Evolutionary conservation across 1,140 invertebrate genomes (phyloP).

Genomic region (Drosophila subpulchrella): DNA sequence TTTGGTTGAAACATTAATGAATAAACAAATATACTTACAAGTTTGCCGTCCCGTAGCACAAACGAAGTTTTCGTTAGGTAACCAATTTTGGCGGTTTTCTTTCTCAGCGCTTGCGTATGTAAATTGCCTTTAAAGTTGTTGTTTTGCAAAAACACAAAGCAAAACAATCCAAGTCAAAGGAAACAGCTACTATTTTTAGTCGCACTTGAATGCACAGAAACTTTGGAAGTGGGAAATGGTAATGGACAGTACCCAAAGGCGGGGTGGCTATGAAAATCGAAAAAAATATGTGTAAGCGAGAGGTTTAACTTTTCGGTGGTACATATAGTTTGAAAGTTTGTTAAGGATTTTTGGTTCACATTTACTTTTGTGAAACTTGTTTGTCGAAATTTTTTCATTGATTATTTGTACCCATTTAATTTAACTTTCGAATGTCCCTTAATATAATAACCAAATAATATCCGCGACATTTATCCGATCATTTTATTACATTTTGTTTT

Average conservation of each 20-base stretch:
- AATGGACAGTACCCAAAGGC: background rate
- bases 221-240: background rate
- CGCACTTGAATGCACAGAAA: slow-evolving; percentile 55
- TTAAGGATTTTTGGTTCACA: background rate
- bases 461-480: too few species aligned
- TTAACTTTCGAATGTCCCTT: background rate
- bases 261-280: slow-evolving; percentile 15
- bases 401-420: background rate
- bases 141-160: slow-evolving; percentile 23
- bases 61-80: slow-evolving; percentile 84
- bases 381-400: background rate
- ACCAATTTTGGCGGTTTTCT: slow-evolving; percentile 81
- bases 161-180: slow-evolving; percentile 7
- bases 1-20: background rate
- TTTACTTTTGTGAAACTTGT: background rate
- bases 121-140: slow-evolving; percentile 34
- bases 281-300: slow-evolving; percentile 1
- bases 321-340: background rate
- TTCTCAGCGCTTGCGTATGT: slow-evolving; percentile 34
- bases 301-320: background rate
- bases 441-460: background rate
- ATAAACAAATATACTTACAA: slow-evolving; percentile 58
- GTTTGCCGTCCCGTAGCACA: slow-evolving; percentile 75
- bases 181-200: slow-evolving; percentile 17
- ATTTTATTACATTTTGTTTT: slow-evolving; percentile 11